A percentile compares a stretch with the other conserved stretches of the same genome.
phyloP scores from a whole-genome alignment of 2,888 invertebrate genomes.

The Torymus aiolomorphi region DNA sequence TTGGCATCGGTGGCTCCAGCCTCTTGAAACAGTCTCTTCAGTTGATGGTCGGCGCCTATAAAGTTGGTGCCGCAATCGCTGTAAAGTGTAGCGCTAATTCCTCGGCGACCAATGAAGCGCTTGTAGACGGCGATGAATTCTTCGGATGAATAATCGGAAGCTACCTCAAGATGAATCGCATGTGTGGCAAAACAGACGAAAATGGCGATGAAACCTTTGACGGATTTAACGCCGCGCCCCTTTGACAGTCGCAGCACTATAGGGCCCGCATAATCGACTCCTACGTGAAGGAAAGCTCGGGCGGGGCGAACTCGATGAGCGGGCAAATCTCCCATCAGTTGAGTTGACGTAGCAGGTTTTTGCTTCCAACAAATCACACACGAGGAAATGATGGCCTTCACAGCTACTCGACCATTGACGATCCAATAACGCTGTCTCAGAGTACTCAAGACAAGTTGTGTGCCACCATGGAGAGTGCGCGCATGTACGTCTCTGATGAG shows the following conservation, averaged over 20 bases:
- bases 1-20: too few species aligned
- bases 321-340: neutral
- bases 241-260: neutral
- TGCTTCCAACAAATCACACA: neutral
- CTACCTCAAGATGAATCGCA: neutral
- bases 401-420: neutral
- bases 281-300: neutral
- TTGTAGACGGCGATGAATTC: neutral
- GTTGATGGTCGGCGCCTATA: too few species aligned
- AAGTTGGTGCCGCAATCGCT: constrained; percentile 40
- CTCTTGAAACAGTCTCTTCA: too few species aligned
- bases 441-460: neutral
- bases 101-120: constrained; percentile 19
- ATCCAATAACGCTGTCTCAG: neutral
- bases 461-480: neutral
- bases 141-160: neutral
- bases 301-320: neutral
- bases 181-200: neutral
- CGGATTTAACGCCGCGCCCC: neutral
- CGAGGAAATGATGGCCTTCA: neutral
- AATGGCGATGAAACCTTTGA: neutral
- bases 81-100: neutral
- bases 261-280: neutral
- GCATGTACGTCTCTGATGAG: neutral
- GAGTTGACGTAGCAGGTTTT: neutral